Conservation (phyloP, 2,888 invertebrate genomes). For the Microctonus brassicae region DNA sequence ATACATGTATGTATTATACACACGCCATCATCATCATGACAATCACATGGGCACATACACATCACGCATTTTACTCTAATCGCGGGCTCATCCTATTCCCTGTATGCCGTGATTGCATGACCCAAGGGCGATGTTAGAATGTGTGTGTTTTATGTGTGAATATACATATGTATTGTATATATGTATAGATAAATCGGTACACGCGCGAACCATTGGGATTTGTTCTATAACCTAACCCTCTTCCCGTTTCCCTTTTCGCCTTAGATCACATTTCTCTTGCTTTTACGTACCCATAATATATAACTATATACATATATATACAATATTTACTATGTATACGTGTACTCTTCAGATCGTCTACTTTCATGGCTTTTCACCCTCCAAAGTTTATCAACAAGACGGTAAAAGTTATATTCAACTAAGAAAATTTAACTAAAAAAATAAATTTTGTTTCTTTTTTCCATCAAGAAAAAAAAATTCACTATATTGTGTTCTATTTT, state of each 20-base stretch:
- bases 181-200: conserved; percentile 49
- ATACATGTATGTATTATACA: no score
- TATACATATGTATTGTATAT: no score
- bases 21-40: conserved; percentile 32
- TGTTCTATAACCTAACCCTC: conserved; percentile 30
- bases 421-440: neutral
- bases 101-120: conserved; percentile 65
- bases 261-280: neutral
- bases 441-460: neutral
- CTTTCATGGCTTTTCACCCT: conserved; percentile 17
- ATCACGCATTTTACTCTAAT: conserved; percentile 37
- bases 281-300: neutral
- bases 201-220: conserved; percentile 18
- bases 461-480: neutral
- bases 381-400: conserved; percentile 20
- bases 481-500: neutral
- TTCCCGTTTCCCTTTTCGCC: neutral
- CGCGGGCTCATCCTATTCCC: conserved; percentile 62
- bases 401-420: neutral
- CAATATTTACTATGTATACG: neutral
- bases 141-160: no score
- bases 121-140: conserved; percentile 65
- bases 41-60: conserved; percentile 37
- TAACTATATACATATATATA: neutral
- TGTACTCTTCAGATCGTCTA: neutral